Evolutionary conservation across 2,113 vertebrate genomes (phyloP), one percentile per base, ranked within the genome.

Genomic region (Mormyrus iriodes): DNA sequence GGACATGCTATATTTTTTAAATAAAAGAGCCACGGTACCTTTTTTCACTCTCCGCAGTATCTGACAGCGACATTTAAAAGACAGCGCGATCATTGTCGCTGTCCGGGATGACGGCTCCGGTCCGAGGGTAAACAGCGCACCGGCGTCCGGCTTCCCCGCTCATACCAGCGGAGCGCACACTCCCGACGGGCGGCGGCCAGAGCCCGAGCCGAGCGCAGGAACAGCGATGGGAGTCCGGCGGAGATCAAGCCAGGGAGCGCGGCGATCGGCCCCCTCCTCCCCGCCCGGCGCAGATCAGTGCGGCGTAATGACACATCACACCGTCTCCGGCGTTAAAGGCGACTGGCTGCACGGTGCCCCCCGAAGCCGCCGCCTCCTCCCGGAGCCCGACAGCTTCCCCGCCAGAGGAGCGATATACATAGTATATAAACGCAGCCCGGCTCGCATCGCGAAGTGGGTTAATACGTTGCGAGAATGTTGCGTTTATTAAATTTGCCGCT

Each of bases 1-100:
- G 35, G 44, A 24, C 35, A 82, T 76, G 17, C 24, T 24, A 49
- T n/a, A n/a, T 19, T 27, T 12, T 17, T 42, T 35, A 49, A 24
- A 44, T 51, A 39, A 44, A 21, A 27, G 61, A 73, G n/a, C 90
- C 91, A 94, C 94, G 0, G 93, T 99, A 99, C 98, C 98, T 99
- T 99, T 99, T 61, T 97, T 96, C 91, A 97, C 97, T 93, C 97
- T 97, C 95, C 97, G 97, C 94, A 99, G 96, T 94, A 99, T 99
- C 88, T 99, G 98, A 95, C 98, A 99, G 91, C 98, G 98, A 95
- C 98, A 99, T 96, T 99, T 99, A 92, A 99, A 99, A 92, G 98
- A 99, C 95, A 99, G 97, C 91, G 98, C 98, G 96, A 99, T 99
- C 98, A 99, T 99, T 96, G 96, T 97, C 93, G 94, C 95, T 92